Percentiles rank a stretch among this genome's conserved stretches.
phyloP scores from a whole-genome alignment of 2,888 invertebrate genomes.

The Alsophila aescularia region DNA sequence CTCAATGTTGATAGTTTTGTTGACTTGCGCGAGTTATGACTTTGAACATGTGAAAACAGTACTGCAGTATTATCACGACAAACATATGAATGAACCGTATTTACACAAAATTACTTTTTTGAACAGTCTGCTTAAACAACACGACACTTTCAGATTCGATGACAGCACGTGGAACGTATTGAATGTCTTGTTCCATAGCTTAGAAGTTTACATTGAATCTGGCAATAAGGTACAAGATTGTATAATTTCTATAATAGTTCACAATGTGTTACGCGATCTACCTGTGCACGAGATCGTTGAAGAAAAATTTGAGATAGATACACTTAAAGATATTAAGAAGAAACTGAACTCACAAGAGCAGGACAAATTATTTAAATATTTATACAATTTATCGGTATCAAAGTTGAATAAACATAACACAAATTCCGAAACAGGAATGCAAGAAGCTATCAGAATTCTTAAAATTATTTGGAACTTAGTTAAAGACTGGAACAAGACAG shows the following conservation, averaged over 20 bases:
- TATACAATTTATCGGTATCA: slow-evolving; percentile 42
- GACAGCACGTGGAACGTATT: slow-evolving; percentile 12
- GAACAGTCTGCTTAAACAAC: slow-evolving; percentile 1
- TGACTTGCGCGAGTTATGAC: slow-evolving; percentile 6
- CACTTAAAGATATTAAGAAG: slow-evolving; percentile 40
- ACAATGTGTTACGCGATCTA: slow-evolving; percentile 24
- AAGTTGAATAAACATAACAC: slow-evolving; percentile 41
- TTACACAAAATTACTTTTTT: slow-evolving; percentile 10
- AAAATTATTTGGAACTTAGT: slow-evolving; percentile 46
- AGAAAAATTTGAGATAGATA: slow-evolving; percentile 50
- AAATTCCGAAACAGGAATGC: slow-evolving; percentile 41
- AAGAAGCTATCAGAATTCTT: slow-evolving; percentile 33
- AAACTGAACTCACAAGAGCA: slow-evolving; percentile 49
- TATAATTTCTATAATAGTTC: slow-evolving; percentile 11
- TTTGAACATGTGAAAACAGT: slow-evolving; percentile 4
- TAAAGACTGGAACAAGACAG: slow-evolving; percentile 54
- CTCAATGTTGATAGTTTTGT: slow-evolving; percentile 7
- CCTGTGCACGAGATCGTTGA: slow-evolving; percentile 50
- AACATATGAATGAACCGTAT: slow-evolving; percentile 20
- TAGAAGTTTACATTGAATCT: slow-evolving; percentile 22
- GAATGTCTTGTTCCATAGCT: slow-evolving; percentile 15
- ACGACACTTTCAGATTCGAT: slow-evolving; percentile 8
- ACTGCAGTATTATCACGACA: slow-evolving; percentile 19
- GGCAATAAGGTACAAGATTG: slow-evolving; percentile 11
- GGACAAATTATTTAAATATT: slow-evolving; percentile 54